These are phyloP conservation scores for Maniola hyperantus DNA, from an alignment of 2,888 invertebrate genomes.

Conservation along the genomic window DNA sequence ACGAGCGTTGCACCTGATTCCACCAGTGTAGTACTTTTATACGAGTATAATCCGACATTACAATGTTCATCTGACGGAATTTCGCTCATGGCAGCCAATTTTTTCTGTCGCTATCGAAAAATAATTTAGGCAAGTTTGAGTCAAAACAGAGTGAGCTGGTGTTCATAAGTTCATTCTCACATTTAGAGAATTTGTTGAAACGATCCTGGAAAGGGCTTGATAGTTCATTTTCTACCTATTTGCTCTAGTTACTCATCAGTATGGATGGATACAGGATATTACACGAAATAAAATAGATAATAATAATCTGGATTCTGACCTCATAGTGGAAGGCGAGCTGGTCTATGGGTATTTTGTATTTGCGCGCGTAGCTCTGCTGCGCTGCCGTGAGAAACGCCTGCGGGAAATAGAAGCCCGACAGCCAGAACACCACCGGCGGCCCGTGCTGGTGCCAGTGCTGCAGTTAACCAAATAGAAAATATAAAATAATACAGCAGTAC, in stretches of 20 bases:
- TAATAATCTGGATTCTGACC: constrained; percentile 67
- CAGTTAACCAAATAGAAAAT: neutral
- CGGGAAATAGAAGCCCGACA: constrained; percentile 97
- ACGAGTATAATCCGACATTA: neutral
- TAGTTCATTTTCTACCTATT: no score
- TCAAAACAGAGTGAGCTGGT: no score
- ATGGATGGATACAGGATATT: neutral
- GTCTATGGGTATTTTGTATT: constrained; percentile 96
- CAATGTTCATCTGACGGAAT: no score
- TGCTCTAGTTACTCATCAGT: no score
- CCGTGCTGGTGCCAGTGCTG: constrained; percentile 92
- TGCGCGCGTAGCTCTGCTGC: constrained; percentile 95
- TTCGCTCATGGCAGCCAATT: no score
- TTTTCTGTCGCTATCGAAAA: no score
- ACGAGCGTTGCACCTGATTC: constrained; percentile 80
- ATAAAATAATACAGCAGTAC: neutral
- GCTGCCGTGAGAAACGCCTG: constrained; percentile 97
- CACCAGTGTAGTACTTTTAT: neutral
- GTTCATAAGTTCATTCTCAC: no score
- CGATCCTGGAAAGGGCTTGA: no score
- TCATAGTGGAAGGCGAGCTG: constrained; percentile 91
- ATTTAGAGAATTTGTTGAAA: no score
- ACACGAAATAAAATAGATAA: neutral
- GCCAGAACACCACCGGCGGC: constrained; percentile 92
- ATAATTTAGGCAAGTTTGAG: no score